A percentile compares a stretch with the other conserved stretches of the same genome.
phyloP scores from a whole-genome alignment of 2,797 vertebrate species.

The Protosalanx chinensis region DNA sequence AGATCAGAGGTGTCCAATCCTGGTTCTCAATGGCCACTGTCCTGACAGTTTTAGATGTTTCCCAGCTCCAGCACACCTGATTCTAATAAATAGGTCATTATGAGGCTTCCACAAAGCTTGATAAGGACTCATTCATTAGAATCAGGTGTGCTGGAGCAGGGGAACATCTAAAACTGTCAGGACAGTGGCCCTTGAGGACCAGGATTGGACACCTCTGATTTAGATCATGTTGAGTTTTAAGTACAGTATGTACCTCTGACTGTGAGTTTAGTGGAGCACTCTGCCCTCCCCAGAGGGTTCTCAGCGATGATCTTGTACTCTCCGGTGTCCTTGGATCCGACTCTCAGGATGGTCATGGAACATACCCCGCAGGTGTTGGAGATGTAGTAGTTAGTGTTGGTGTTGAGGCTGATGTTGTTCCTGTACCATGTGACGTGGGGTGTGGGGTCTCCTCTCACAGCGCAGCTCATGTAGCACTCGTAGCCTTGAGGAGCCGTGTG shows the following conservation, averaged over 20 bases:
- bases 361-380: slow-evolving; percentile 85
- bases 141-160: too few species aligned
- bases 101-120: too few species aligned
- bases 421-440: slow-evolving; percentile 85
- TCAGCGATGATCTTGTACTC: slow-evolving; percentile 79
- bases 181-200: too few species aligned
- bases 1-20: too few species aligned
- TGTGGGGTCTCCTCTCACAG: slow-evolving; percentile 75
- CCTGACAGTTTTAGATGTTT: too few species aligned
- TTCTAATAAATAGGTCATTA: too few species aligned
- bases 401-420: slow-evolving; percentile 76
- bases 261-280: slow-evolving; percentile 74
- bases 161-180: too few species aligned
- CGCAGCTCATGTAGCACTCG: slow-evolving; percentile 87
- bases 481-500: slow-evolving; percentile 78
- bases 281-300: slow-evolving; percentile 73
- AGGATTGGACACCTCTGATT: too few species aligned
- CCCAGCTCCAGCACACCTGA: too few species aligned
- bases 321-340: slow-evolving; percentile 73
- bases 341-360: slow-evolving; percentile 79
- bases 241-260: slow-evolving; percentile 72
- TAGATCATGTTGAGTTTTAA: too few species aligned
- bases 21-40: too few species aligned
- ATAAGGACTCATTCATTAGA: too few species aligned
- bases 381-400: slow-evolving; percentile 74